Base-by-base conservation (phyloP, 2,113 vertebrate genomes). In the Tiliqua scincoides region DNA sequence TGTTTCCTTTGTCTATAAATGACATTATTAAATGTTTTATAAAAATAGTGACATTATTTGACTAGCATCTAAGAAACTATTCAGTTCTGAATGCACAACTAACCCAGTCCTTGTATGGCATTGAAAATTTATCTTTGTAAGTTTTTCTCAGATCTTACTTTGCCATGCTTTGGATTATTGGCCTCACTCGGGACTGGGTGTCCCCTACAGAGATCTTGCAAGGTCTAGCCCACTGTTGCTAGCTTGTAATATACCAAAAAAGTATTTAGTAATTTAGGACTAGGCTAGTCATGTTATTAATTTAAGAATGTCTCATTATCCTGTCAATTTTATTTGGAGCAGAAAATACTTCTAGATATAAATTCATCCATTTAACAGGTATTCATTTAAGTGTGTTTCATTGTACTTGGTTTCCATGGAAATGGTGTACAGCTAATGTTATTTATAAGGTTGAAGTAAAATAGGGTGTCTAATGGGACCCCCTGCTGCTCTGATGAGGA, bases 361-460 rank as follows among this genome's bases (percentile, higher is more conserved):
- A 91, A 91, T 94, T 96, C 95, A 94, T 88, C 95, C 87, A 91
- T 91, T 94, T 95, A 93, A 93, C 91, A 77, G 79, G 84, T 92
- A 88, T 87, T 91, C 73, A 82, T 93, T 93, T 93, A 95, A 96
- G 85, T 95, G 92, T 87, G 93, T 95, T 94, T 94, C 82, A 85
- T 90, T 95, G 20, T 91, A 90, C 89, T 96, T 95, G 6, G 85
- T 97, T 95, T 95, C 93, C 94, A 88, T 95, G 94, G 95, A 93
- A 95, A 94, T 95, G 82, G 88, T 80, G 83, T 93, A 93, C 90
- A 91, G 91, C 87, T 92, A 94, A 91, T 93, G 92, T 95, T 95
- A 95, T 96, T 96, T 96, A 94, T 95, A 95, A 96, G 90, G 93
- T 95, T 84, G 89, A 93, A 95, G 78, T 93, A 95, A 95, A 94